Base-by-base conservation (phyloP, 2,797 vertebrate species). In the Cephalopachus bancanus region DNA sequence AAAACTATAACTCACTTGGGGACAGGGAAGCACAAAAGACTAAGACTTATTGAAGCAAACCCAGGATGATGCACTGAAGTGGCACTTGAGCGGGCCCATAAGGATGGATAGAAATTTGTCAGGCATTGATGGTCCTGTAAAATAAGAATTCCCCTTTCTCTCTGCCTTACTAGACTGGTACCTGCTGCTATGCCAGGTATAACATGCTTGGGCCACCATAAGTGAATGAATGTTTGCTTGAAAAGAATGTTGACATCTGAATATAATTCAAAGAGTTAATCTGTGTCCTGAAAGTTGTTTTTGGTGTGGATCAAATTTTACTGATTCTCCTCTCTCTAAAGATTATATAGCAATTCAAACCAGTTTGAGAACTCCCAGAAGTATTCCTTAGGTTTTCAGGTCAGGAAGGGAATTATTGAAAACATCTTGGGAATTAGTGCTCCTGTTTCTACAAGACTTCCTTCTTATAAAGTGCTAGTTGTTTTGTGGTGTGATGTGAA, bases 341-440 rank as follows among this genome's bases (percentile, higher is more conserved):
- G 75, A 76, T 55, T 72, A 55, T 62, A 51, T 7, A 95, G 69
- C 37, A 91, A 30, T 83, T 81, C 57, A 96, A 92, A 83, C 72
- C 37, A 72, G 11, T 65, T 59, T 24, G 69, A 74, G 55, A 83
- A 57, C 5, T 60, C 44, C 26, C 11, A 62, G 60, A 10, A 78
- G 11, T 74, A 44, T 16, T 72, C 74, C 7, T 89, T 85, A 44
- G 49, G 49, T 74, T 89, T 89, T 83, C 22, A 87, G 57, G n/a
- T 89, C 89, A 64, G 87, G 57, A 91, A 91, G n/a, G 10, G 87
- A 57, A 79, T 88, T n/a, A 74, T 3, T 60, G 37, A 75, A 60
- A 59, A 57, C 12, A 51, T 17, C 78, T 88, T 79, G 15, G 62
- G 72, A 75, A 65, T n/a, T n/a, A 64, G 60, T 19, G 30, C 55